phyloP scores from a whole-genome alignment of 35 echinoderm and acorn worm genomes.

The Apostichopus parvimensis region DNA sequence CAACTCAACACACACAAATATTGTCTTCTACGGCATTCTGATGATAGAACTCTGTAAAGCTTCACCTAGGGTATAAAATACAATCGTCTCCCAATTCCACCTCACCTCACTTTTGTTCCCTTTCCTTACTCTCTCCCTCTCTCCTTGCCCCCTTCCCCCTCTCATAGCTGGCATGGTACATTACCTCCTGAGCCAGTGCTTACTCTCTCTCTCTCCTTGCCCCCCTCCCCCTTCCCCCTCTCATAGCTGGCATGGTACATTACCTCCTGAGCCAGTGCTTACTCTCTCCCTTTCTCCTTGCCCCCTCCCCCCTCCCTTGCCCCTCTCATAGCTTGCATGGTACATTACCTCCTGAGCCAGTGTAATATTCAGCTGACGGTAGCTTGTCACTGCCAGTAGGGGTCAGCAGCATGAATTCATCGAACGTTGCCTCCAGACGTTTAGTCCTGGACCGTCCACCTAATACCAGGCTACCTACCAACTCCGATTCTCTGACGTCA shows the following conservation, averaged over 20 bases:
- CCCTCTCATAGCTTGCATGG: background rate
- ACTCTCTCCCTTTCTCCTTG: background rate
- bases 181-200: constrained; percentile 62
- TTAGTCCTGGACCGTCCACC: constrained; percentile 48
- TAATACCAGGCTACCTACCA: constrained; percentile 35
- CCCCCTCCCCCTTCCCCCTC: too few species aligned
- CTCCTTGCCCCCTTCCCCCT: too few species aligned
- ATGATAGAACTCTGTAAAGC: too few species aligned
- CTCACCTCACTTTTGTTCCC: background rate
- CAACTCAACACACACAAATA: too few species aligned
- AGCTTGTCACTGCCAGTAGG: constrained; percentile 52
- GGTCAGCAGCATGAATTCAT: constrained; percentile 78
- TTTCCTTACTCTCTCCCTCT: background rate
- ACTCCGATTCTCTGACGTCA: constrained; percentile 16
- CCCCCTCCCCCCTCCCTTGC: too few species aligned
- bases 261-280: constrained; percentile 61
- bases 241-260: background rate
- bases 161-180: background rate
- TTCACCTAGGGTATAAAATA: too few species aligned
- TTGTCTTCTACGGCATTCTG: too few species aligned
- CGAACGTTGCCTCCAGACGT: constrained; percentile 61
- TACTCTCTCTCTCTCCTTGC: background rate
- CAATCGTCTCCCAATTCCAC: too few species aligned
- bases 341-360: constrained; percentile 59
- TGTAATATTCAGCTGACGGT: constrained; percentile 59